Base-by-base conservation (phyloP, 2,113 vertebrate species). In the Tychaedon coryphoeus region DNA sequence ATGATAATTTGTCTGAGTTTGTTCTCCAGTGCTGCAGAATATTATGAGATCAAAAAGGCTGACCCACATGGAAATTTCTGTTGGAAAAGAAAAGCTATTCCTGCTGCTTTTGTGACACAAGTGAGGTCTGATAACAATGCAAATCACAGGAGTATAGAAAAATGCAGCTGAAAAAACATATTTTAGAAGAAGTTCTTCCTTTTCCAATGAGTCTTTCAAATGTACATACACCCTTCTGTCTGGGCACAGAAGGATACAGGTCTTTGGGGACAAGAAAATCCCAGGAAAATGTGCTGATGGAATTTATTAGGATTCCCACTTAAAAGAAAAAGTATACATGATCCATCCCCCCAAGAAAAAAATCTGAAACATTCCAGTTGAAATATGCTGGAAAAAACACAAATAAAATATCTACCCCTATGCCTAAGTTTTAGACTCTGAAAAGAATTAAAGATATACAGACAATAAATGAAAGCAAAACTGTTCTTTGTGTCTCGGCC, bases 11-110 rank as follows among this genome's bases (percentile, higher is more conserved):
- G 56, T 77, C 67, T 65, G 43, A 53, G 25, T 88, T 95, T 95
- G 43, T 85, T 96, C 62, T 85, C 57, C 54, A 64, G 40, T 81
- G 66, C 69, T 89, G 94, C 56, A 91, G 71, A 92, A 69, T 84
- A 84, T 92, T 66, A 50, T 1, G 10, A 90, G 69, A 93, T 93
- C 91, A 96, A 84, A 95, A 96, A 60, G 60, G 36, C 43, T 92
- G 89, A 89, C 69, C 91, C 84, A 78, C 40, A 92, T 95, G 80
- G 80, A 95, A 95, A 84, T 75, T 89, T 95, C 79, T 81, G 33
- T 45, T 61, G 51, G n/a, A 93, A 96, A 91, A 88, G 31, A 76
- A 71, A 58, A 77, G 14, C n/a, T 53, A 69, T 48, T 74, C 48
- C 38, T 67, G 33, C 67, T 73, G 58, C 38, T 86, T 83, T 83